Conservation (phyloP, 37 sponge, comb jelly and placozoan genomes). For the Petrosia ficiformis region DNA sequence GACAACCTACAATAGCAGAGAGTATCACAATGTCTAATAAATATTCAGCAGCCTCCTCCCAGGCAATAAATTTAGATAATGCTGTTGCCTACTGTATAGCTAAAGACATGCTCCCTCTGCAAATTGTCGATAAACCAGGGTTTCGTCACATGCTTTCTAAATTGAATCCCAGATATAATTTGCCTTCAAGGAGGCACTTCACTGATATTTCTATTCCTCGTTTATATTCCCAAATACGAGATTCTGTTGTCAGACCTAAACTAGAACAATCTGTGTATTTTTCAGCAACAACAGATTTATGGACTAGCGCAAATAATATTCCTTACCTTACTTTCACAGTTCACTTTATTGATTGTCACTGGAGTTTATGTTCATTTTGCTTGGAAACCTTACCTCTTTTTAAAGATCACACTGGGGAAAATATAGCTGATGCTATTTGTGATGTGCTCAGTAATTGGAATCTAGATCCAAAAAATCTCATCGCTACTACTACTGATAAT, state of each 20-base stretch:
- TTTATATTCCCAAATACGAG: neutral
- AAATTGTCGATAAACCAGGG: neutral
- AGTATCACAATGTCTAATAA: neutral
- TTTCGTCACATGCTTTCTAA: neutral
- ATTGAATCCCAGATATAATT: neutral
- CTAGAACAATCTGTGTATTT: neutral
- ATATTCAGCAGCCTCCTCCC: neutral
- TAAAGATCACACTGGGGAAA: slow-evolving; percentile 40
- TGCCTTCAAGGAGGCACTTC: slow-evolving; percentile 15
- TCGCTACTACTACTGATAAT: slow-evolving; percentile 31
- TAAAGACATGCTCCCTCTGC: neutral
- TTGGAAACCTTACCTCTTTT: slow-evolving; percentile 11
- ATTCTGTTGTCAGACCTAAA: neutral
- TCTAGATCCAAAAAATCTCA: neutral
- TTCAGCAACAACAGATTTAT: too few species aligned
- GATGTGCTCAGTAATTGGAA: slow-evolving; percentile 14
- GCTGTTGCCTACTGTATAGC: neutral
- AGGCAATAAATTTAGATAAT: neutral
- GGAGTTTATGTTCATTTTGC: slow-evolving; percentile 19
- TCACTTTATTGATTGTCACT: slow-evolving; percentile 22
- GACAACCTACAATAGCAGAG: neutral
- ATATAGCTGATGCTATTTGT: slow-evolving; percentile 16
- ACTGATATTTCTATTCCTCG: neutral
- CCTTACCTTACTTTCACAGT: slow-evolving; percentile 28
- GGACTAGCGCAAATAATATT: slow-evolving; percentile 9